phyloP scores from a whole-genome alignment of 1,140 invertebrate genomes.

The Bombus haemorrhoidalis region DNA sequence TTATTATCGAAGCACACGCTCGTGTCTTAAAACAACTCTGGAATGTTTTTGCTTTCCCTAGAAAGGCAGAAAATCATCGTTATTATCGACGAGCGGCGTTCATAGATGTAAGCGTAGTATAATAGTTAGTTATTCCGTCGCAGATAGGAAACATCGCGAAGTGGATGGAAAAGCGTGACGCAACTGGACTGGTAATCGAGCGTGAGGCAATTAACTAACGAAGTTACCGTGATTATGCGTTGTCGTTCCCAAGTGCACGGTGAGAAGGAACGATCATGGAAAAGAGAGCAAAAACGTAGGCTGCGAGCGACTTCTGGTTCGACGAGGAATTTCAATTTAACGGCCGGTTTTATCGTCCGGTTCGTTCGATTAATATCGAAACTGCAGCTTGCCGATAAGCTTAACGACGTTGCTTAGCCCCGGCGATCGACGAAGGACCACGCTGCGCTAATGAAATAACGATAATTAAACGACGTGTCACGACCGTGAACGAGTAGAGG shows the following conservation, averaged over 20 bases:
- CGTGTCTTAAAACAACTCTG: background rate
- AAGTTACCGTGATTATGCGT: slow-evolving; percentile 32
- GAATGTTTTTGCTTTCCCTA: too few species aligned
- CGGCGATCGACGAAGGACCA: background rate
- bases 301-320: background rate
- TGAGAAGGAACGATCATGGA: background rate
- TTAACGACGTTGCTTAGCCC: slow-evolving; percentile 4
- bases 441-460: background rate
- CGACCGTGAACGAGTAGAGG: background rate
- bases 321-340: background rate
- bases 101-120: background rate
- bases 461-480: slow-evolving; percentile 34
- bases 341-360: background rate
- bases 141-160: background rate
- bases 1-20: background rate
- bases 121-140: background rate
- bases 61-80: too few species aligned
- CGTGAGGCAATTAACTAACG: slow-evolving; percentile 17
- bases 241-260: slow-evolving; percentile 23
- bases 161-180: slow-evolving; percentile 11
- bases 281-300: background rate
- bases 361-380: slow-evolving; percentile 10
- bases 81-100: too few species aligned
- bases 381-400: slow-evolving; percentile 6
- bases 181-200: slow-evolving; percentile 16